Percentiles rank a stretch among this genome's conserved stretches.
phyloP scores from a whole-genome alignment of 2,113 vertebrate genomes.

The Urocynchramus pylzowi region DNA sequence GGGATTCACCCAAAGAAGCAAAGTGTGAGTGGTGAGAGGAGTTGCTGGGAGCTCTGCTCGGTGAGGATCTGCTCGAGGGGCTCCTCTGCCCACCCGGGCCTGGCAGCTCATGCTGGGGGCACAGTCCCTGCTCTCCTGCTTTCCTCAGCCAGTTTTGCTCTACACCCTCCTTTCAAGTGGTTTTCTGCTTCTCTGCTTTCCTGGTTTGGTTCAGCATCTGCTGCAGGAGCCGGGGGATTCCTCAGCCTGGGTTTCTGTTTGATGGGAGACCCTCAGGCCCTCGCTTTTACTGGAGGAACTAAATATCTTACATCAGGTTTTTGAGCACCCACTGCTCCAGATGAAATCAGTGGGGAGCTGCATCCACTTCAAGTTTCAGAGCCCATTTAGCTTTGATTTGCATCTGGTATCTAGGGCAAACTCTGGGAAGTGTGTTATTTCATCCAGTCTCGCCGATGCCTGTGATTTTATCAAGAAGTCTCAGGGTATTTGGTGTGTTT shows the following conservation, averaged over 20 bases:
- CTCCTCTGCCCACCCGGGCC: not conserved
- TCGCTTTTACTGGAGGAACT: not conserved
- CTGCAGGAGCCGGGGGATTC: not conserved
- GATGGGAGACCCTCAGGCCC: not conserved
- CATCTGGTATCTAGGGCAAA: constrained; percentile 26
- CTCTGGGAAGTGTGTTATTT: not conserved
- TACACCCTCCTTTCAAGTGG: rapidly evolving
- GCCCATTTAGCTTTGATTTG: constrained; percentile 33
- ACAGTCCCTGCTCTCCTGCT: not conserved
- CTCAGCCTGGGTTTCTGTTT: not conserved
- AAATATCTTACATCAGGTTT: not conserved
- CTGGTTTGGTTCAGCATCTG: not conserved
- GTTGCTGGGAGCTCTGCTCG: rapidly evolving
- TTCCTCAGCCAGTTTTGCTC: not conserved
- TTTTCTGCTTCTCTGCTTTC: not conserved
- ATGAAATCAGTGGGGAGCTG: not conserved
- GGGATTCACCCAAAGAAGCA: not conserved
- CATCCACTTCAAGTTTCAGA: not conserved
- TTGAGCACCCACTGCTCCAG: not conserved
- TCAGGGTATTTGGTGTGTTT: constrained; percentile 7
- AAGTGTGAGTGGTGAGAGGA: not conserved
- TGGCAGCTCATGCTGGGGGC: rapidly evolving
- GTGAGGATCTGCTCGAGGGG: not conserved
- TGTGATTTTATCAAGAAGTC: constrained; percentile 27
- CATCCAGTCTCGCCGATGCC: not conserved